Conservation (phyloP, 1,140 invertebrate genomes). For the Ylistrum balloti region DNA sequence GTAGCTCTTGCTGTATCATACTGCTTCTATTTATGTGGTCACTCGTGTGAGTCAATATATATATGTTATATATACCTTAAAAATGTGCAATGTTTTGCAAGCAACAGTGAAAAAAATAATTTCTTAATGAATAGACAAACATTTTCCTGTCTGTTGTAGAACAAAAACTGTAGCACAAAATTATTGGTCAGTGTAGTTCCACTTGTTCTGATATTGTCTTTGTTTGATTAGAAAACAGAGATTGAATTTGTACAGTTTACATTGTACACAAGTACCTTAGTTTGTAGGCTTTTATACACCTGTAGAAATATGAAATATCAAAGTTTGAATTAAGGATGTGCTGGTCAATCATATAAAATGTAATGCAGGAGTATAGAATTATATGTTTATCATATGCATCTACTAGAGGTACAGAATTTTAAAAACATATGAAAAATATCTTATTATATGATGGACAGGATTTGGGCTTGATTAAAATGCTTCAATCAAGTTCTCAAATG, state of each 20-base stretch:
- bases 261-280: too few species aligned
- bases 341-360: too few species aligned
- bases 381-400: too few species aligned
- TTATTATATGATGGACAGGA: too few species aligned
- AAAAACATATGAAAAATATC: too few species aligned
- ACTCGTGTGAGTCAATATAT: slow-evolving; percentile 2
- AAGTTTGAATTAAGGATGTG: too few species aligned
- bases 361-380: too few species aligned
- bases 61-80: background rate
- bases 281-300: too few species aligned
- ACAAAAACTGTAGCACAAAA: background rate
- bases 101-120: background rate
- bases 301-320: too few species aligned
- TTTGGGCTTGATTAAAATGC: too few species aligned
- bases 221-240: background rate
- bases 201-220: background rate
- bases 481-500: too few species aligned
- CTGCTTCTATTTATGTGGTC: slow-evolving; percentile 17
- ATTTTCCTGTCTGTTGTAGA: background rate
- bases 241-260: background rate
- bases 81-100: slow-evolving; percentile 7
- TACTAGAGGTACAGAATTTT: too few species aligned
- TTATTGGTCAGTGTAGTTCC: background rate
- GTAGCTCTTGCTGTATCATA: background rate
- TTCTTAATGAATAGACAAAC: background rate